phyloP scores from a whole-genome alignment of 2,888 invertebrate genomes.

The Neria commutata region DNA sequence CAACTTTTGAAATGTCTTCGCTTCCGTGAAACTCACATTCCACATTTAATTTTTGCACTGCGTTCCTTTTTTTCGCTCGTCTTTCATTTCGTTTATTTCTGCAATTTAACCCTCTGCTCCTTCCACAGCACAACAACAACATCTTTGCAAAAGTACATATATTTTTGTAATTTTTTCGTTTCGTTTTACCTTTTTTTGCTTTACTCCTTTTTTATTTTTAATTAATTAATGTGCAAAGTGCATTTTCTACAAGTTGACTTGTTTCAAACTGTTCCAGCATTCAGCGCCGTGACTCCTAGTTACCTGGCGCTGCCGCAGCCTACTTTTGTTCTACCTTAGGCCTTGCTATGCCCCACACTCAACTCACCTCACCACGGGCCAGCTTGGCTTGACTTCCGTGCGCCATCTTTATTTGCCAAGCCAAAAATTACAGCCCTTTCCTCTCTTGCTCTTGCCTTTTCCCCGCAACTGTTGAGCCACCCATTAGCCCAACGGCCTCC shows the following conservation, averaged over 20 bases:
- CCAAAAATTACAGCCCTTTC: neutral
- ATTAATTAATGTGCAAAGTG: conserved; percentile 59
- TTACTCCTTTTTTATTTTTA: conserved; percentile 44
- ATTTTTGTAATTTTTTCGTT: conserved; percentile 11
- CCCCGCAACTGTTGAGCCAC: neutral
- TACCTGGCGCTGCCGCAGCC: neutral
- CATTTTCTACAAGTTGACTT: conserved; percentile 57
- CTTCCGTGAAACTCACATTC: conserved; percentile 50
- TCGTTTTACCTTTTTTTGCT: conserved; percentile 9
- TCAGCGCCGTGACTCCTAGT: neutral
- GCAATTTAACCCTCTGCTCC: conserved; percentile 5
- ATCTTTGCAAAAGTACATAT: neutral
- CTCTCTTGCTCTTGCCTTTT: neutral
- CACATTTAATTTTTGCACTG: too few species aligned
- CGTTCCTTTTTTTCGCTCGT: conserved; percentile 9
- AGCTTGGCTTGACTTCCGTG: conserved; percentile 18
- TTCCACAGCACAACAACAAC: neutral
- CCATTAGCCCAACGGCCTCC: neutral
- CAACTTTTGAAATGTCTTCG: conserved; percentile 54
- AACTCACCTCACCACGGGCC: too few species aligned
- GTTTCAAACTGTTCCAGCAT: conserved; percentile 34
- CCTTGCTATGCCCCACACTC: too few species aligned
- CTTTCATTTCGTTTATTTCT: conserved; percentile 1
- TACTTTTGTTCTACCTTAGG: neutral
- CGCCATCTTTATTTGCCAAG: conserved; percentile 18